phyloP scores from a whole-genome alignment of 2,888 invertebrate species.

The Endotricha flammealis region DNA sequence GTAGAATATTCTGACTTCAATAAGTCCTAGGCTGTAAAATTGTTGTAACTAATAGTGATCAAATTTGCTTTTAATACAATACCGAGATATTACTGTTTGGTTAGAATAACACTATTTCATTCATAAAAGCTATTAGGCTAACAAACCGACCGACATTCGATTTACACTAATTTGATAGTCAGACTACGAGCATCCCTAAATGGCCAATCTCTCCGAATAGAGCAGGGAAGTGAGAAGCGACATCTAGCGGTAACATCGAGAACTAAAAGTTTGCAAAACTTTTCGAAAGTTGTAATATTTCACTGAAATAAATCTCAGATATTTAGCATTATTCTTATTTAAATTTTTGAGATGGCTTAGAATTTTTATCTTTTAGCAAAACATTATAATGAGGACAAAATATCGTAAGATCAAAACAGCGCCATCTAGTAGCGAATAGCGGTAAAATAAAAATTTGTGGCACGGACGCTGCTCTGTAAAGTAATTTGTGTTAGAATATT shows the following conservation, averaged over 20 bases:
- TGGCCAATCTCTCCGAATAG: not conserved
- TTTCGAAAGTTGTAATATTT: too few species aligned
- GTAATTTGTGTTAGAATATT: not conserved
- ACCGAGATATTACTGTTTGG: not conserved
- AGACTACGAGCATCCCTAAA: not conserved
- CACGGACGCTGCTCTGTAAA: not conserved
- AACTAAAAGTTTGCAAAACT: slow-evolving; percentile 14
- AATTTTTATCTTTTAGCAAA: not conserved
- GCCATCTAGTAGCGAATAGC: slow-evolving; percentile 51
- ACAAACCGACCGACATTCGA: not conserved
- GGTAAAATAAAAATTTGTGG: not conserved
- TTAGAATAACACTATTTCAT: too few species aligned
- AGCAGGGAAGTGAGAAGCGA: slow-evolving; percentile 20
- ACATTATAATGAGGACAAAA: not conserved
- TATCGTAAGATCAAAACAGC: slow-evolving; percentile 14
- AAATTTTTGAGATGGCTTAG: not conserved
- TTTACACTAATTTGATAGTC: not conserved
- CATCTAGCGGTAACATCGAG: slow-evolving; percentile 18
- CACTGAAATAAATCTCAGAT: too few species aligned
- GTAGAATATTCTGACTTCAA: too few species aligned
- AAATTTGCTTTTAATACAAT: slow-evolving; percentile 10
- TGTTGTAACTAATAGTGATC: too few species aligned
- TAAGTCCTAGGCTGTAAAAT: too few species aligned
- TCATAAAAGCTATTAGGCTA: not conserved
- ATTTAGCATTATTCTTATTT: not conserved